These are phyloP conservation scores for Strix occidentalis DNA, from an alignment of 2,797 vertebrate genomes.

Conservation along the genomic window DNA sequence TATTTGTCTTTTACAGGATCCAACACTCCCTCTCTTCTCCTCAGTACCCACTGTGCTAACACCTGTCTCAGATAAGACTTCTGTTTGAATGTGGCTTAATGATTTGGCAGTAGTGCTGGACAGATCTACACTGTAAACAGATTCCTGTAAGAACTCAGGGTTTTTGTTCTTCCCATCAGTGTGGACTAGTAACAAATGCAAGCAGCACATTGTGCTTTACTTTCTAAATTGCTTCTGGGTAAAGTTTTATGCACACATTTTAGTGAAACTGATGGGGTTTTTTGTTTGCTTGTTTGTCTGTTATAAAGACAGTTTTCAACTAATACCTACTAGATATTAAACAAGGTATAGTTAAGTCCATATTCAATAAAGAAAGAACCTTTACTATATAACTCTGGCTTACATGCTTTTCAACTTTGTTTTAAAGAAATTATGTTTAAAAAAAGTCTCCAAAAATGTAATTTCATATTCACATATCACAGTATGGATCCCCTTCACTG, in stretches of 20 bases:
- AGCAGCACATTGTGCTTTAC: not conserved
- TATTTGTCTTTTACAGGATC: constrained; percentile 50
- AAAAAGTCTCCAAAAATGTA: not conserved
- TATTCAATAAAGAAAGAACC: not conserved
- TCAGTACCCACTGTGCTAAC: constrained; percentile 55
- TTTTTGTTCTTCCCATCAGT: not conserved
- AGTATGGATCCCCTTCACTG: not conserved
- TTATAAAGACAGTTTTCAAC: not conserved
- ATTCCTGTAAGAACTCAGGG: not conserved
- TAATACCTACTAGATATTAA: not conserved
- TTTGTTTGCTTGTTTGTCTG: not conserved
- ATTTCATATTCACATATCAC: not conserved
- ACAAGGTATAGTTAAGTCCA: not conserved
- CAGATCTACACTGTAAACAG: not conserved
- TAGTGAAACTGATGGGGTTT: not conserved
- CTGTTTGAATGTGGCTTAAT: constrained; percentile 64
- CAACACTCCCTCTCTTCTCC: not conserved
- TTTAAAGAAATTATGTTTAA: not conserved
- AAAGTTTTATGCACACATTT: not conserved
- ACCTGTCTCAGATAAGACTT: constrained; percentile 51
- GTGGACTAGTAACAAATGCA: not conserved
- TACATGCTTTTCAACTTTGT: not conserved
- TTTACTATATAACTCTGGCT: not conserved
- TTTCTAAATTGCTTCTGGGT: not conserved
- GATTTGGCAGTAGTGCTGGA: constrained; percentile 40